phyloP scores from a whole-genome alignment of 2,113 vertebrate genomes.

The Rhinoptilus africanus region DNA sequence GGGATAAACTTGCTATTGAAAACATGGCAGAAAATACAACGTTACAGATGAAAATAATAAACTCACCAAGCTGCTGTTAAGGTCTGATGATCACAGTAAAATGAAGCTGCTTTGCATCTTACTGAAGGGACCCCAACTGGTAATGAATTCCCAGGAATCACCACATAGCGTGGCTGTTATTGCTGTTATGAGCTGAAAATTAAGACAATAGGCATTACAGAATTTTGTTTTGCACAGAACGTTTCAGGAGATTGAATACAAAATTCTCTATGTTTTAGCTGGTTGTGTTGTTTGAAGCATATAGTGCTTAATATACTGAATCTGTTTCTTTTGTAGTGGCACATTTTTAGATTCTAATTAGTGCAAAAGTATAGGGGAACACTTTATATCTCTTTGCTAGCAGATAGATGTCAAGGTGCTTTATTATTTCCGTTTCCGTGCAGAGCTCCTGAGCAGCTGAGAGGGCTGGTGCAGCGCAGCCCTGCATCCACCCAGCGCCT shows the following conservation, averaged over 20 bases:
- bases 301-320: rapidly evolving
- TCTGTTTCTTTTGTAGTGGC: not conserved
- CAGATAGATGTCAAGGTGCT: not conserved
- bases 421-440: not conserved
- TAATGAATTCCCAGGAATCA: not conserved
- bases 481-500: not conserved
- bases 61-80: not conserved
- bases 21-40: not conserved
- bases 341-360: not conserved
- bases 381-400: not conserved
- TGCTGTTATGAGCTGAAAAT: not conserved
- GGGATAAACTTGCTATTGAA: not conserved
- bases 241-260: not conserved
- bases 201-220: not conserved
- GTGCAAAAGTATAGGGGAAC: not conserved
- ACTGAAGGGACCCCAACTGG: not conserved
- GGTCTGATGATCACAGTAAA: not conserved
- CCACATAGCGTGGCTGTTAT: not conserved
- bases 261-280: not conserved
- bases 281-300: not conserved
- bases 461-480: not conserved
- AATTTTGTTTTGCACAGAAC: not conserved
- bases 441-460: not conserved
- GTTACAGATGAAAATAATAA: not conserved
- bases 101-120: not conserved